Percentiles rank a stretch among this genome's conserved stretches.
Evolutionary conservation across 2,113 vertebrate genomes (phyloP).

Genomic region (Marcusenius ussheri): DNA sequence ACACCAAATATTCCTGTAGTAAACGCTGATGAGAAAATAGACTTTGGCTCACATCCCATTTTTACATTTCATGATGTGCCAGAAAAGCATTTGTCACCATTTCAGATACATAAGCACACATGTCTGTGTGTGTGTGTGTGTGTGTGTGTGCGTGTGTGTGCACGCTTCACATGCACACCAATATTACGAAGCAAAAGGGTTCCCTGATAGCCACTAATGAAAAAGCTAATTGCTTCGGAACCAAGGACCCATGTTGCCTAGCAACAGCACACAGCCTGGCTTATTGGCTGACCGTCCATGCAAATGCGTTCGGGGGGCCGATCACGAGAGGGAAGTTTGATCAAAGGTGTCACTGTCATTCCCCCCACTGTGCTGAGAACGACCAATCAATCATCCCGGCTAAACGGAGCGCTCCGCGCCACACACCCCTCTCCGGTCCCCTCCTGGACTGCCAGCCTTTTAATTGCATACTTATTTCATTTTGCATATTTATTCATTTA

Average conservation of each 20-base stretch:
- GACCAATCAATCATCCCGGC: not conserved
- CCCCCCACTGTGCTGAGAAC: not conserved
- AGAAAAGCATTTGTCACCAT: not conserved
- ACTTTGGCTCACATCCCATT: not conserved
- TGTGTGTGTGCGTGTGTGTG: not conserved
- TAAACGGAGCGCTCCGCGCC: not conserved
- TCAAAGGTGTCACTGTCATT: conserved; percentile 20
- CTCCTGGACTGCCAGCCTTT: not conserved
- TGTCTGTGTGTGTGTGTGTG: not conserved
- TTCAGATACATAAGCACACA: not conserved
- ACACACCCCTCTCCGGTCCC: not conserved
- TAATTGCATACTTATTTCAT: conserved; percentile 13
- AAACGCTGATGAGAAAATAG: not conserved
- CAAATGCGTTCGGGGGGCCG: conserved; percentile 24
- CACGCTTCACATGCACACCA: conserved; percentile 22
- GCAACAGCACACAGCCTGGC: conserved; percentile 34
- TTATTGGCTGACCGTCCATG: conserved; percentile 23
- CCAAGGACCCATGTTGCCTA: conserved; percentile 34
- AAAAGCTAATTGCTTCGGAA: conserved; percentile 41
- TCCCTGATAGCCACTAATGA: conserved; percentile 36
- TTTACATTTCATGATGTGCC: not conserved
- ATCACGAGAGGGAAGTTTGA: conserved; percentile 22
- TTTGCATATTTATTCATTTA: conserved; percentile 4
- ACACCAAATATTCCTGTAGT: not conserved
- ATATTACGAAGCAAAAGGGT: conserved; percentile 31